Percentiles rank a stretch among this genome's conserved stretches.
phyloP scores from a whole-genome alignment of 2,113 vertebrate species.

The Pluvialis apricaria region DNA sequence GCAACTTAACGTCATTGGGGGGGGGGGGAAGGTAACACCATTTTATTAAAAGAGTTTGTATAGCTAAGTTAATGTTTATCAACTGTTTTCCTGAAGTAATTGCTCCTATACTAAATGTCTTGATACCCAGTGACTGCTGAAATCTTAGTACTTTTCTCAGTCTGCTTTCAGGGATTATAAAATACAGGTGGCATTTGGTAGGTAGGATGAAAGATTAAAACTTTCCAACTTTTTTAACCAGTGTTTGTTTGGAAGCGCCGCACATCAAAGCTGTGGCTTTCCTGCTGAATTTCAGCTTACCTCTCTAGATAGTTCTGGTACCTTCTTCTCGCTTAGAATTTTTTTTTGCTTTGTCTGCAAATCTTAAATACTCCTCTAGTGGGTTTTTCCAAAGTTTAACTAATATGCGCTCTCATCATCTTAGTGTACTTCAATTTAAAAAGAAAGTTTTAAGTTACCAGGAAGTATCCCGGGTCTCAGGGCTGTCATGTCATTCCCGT shows the following conservation, averaged over 20 bases:
- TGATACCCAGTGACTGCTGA: neutral
- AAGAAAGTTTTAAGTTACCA: neutral
- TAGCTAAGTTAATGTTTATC: neutral
- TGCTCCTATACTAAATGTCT: neutral
- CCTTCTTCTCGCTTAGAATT: neutral
- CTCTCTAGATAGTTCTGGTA: neutral
- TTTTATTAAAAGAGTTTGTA: neutral
- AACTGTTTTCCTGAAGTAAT: neutral
- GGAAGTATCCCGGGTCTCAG: neutral
- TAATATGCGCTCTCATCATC: neutral
- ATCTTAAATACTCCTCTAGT: neutral
- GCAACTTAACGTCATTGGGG: neutral
- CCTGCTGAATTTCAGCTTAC: neutral
- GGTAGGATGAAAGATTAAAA: neutral
- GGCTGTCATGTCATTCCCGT: neutral
- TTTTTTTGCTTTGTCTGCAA: neutral
- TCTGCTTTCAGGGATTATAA: neutral
- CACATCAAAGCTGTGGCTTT: neutral
- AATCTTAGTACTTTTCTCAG: neutral
- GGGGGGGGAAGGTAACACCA: rapidly evolving
- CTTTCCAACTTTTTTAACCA: neutral
- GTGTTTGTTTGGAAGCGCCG: neutral
- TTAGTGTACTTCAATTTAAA: neutral
- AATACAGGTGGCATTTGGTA: neutral
- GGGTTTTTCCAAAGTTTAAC: neutral